Evolutionary conservation across 2,113 vertebrate species (phyloP).

Genomic region (Apaloderma vittatum): DNA sequence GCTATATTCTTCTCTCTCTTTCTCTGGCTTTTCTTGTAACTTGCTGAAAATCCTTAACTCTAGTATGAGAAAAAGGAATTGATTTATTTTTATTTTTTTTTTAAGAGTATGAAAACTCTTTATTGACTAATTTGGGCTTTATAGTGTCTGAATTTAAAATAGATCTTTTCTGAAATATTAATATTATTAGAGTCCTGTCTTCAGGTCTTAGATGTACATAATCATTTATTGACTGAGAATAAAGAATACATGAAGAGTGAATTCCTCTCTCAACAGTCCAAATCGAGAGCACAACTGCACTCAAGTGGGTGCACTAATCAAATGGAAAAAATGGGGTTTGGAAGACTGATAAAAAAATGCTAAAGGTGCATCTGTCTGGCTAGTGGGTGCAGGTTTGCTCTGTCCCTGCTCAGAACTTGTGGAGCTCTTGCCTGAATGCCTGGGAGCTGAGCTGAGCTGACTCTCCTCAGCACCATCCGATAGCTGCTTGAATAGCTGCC

Average conservation of each 20-base stretch:
- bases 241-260: background rate
- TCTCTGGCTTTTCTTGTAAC: background rate
- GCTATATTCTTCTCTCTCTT: background rate
- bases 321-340: background rate
- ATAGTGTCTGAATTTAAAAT: background rate
- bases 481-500: background rate
- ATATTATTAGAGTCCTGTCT: background rate
- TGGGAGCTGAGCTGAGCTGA: background rate
- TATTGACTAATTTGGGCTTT: background rate
- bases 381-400: background rate
- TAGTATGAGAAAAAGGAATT: background rate
- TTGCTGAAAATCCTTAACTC: background rate
- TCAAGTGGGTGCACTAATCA: background rate
- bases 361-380: background rate
- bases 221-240: background rate
- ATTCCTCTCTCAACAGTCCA: background rate
- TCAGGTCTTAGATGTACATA: background rate
- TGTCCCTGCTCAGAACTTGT: background rate
- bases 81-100: background rate
- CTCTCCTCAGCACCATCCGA: background rate
- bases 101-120: background rate
- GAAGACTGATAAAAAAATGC: background rate
- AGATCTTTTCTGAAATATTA: background rate
- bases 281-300: background rate
- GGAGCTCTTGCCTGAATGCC: background rate